Percentiles rank a stretch among this genome's conserved stretches.
Conservation (phyloP, 1,140 invertebrate genomes). For the Stegodyphus dumicola region DNA sequence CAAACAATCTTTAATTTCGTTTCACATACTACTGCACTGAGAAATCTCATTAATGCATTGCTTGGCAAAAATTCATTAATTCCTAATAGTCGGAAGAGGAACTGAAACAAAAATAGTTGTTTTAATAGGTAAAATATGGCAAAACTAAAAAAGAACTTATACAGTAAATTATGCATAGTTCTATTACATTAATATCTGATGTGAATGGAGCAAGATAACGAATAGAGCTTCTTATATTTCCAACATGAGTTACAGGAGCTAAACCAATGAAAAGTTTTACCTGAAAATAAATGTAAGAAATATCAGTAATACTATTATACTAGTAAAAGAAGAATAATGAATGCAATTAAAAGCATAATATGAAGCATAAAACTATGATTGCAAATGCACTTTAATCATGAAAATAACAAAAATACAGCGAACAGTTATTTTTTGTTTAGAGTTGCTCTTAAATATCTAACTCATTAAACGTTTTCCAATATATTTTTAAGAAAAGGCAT, state of each 20-base stretch:
- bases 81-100: slow-evolving; percentile 73
- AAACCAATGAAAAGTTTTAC: slow-evolving; percentile 73
- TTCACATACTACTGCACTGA: slow-evolving; percentile 73
- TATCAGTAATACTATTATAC: too few relatives aligned
- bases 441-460: too few relatives aligned
- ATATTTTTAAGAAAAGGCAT: too few relatives aligned
- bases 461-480: too few relatives aligned
- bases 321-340: too few relatives aligned
- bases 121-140: not conserved
- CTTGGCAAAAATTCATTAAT: slow-evolving; percentile 77
- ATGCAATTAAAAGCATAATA: not conserved
- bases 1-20: slow-evolving; percentile 58
- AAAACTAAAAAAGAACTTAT: not conserved
- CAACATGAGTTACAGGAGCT: slow-evolving; percentile 80
- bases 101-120: slow-evolving; percentile 67
- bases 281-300: slow-evolving; percentile 3
- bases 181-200: slow-evolving; percentile 65
- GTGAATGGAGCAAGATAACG: slow-evolving; percentile 66
- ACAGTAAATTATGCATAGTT: not conserved
- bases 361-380: not conserved
- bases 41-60: slow-evolving; percentile 72
- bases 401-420: not conserved
- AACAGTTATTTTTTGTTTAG: too few relatives aligned
- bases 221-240: slow-evolving; percentile 77
- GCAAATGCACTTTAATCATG: not conserved